A percentile compares a stretch with the other conserved stretches of the same genome.
Evolutionary conservation across 2,888 invertebrate genomes (phyloP).

Genomic region (Seladonia tumulorum): DNA sequence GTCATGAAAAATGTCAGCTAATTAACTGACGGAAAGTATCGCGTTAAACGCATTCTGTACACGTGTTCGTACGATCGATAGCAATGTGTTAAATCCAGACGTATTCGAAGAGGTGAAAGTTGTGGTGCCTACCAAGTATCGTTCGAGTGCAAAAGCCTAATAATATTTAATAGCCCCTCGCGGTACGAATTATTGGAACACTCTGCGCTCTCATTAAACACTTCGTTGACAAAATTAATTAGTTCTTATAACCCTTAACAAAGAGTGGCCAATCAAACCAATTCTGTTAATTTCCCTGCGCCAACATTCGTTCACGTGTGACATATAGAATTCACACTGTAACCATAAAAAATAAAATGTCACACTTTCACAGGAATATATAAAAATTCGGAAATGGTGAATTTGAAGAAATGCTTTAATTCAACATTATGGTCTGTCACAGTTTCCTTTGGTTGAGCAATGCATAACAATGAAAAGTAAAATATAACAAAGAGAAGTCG

Average conservation of each 20-base stretch:
- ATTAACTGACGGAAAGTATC: background rate
- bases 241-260: background rate
- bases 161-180: background rate
- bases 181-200: constrained; percentile 3
- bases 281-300: background rate
- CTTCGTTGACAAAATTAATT: background rate
- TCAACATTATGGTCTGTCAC: background rate
- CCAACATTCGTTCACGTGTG: background rate
- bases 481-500: background rate
- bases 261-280: background rate
- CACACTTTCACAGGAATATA: background rate
- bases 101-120: background rate
- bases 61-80: background rate
- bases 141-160: background rate
- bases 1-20: background rate
- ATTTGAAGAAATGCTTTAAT: background rate
- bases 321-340: background rate
- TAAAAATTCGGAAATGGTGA: background rate
- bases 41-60: background rate
- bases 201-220: background rate
- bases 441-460: no score
- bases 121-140: background rate
- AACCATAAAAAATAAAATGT: background rate
- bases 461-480: background rate
- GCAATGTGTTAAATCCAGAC: background rate